A percentile compares a stretch with the other conserved stretches of the same genome.
These are phyloP conservation scores for Macquaria ambigua DNA, from an alignment of 2,113 vertebrate species.

Conservation along the genomic window DNA sequence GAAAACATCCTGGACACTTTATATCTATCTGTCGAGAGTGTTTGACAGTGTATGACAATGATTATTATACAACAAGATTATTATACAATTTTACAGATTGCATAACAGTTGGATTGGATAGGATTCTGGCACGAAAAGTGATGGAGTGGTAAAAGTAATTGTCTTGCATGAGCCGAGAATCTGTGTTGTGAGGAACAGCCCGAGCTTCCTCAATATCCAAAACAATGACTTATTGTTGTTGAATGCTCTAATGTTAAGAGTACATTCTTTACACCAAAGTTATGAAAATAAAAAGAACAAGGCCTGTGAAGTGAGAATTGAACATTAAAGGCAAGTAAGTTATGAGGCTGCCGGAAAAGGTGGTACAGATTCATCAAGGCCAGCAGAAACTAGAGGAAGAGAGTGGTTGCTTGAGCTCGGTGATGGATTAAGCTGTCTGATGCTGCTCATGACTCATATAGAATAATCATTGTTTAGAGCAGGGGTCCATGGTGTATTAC, in stretches of 20 bases:
- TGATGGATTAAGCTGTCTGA: slow-evolving; percentile 75
- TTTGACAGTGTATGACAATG: slow-evolving; percentile 20
- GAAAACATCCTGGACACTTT: background rate
- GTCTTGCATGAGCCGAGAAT: slow-evolving; percentile 37
- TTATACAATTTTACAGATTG: slow-evolving; percentile 50
- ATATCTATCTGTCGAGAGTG: background rate
- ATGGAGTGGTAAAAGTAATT: slow-evolving; percentile 43
- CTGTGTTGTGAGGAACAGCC: slow-evolving; percentile 6
- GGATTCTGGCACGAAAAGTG: slow-evolving; percentile 19
- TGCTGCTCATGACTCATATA: slow-evolving; percentile 67
- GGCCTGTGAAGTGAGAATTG: slow-evolving; percentile 20
- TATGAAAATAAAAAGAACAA: slow-evolving; percentile 29
- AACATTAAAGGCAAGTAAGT: slow-evolving; percentile 55
- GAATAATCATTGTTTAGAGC: slow-evolving; percentile 70
- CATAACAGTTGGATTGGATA: slow-evolving; percentile 49
- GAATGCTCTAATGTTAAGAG: slow-evolving; percentile 26
- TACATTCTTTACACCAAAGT: slow-evolving; percentile 38
- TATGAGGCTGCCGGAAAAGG: slow-evolving; percentile 42
- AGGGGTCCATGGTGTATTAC: slow-evolving; percentile 43
- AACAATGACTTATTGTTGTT: slow-evolving; percentile 41
- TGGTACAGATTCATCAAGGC: slow-evolving; percentile 65
- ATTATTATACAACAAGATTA: slow-evolving; percentile 51
- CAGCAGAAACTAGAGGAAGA: slow-evolving; percentile 47
- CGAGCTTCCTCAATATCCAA: slow-evolving; percentile 3
- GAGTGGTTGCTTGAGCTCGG: slow-evolving; percentile 56